Conservation (phyloP, 2,113 vertebrate genomes). For the Asarcornis scutulata region DNA sequence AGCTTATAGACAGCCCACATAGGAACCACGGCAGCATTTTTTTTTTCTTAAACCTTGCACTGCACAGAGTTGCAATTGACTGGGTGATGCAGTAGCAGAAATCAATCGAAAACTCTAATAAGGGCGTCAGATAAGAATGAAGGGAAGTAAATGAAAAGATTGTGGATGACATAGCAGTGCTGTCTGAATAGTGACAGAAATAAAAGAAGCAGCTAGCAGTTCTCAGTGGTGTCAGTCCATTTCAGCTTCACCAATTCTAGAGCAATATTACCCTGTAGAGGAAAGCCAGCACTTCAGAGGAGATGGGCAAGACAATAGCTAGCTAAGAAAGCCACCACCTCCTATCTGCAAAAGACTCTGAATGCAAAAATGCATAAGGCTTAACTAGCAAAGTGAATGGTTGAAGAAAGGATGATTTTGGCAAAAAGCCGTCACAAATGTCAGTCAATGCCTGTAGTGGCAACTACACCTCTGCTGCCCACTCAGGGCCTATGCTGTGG, state of each 20-base stretch:
- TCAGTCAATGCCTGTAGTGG: background rate
- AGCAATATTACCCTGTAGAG: background rate
- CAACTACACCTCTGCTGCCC: background rate
- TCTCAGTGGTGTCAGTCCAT: background rate
- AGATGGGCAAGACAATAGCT: background rate
- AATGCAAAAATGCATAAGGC: background rate
- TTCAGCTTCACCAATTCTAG: background rate
- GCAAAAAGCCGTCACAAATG: background rate
- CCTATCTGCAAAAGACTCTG: background rate
- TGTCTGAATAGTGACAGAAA: background rate
- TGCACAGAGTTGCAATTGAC: slow-evolving; percentile 22
- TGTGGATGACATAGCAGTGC: background rate
- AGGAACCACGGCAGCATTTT: slow-evolving; percentile 10
- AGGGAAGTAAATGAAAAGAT: slow-evolving; percentile 5
- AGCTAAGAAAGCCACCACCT: background rate
- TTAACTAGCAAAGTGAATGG: background rate
- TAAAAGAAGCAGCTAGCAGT: background rate
- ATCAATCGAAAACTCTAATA: slow-evolving; percentile 47
- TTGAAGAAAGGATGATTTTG: background rate
- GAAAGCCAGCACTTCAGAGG: background rate
- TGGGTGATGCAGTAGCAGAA: slow-evolving; percentile 30
- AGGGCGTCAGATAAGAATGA: slow-evolving; percentile 2
- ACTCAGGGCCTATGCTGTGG: background rate
- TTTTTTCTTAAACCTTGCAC: slow-evolving; percentile 26
- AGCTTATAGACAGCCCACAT: background rate